A percentile compares a stretch with the other conserved stretches of the same genome.
Evolutionary conservation across 2,888 invertebrate species (phyloP).

Genomic region (Schizaphis graminum): DNA sequence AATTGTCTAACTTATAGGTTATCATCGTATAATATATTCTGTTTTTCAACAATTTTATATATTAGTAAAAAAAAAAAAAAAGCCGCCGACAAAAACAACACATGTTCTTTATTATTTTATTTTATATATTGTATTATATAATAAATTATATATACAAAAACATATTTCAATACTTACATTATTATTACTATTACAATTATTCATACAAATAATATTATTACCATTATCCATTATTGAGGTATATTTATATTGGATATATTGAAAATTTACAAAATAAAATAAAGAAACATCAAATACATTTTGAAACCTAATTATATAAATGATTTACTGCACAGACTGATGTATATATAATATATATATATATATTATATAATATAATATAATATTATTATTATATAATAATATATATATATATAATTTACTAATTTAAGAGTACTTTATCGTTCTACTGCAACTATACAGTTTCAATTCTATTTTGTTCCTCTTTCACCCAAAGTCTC

Average conservation of each 20-base stretch:
- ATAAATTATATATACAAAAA: constrained; percentile 40
- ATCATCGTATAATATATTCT: constrained; percentile 16
- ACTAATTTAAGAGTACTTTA: neutral
- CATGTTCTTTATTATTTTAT: constrained; percentile 46
- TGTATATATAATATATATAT: neutral
- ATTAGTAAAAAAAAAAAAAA: constrained; percentile 33
- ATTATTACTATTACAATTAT: neutral
- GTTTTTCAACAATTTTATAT: constrained; percentile 52
- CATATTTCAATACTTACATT: constrained; percentile 29
- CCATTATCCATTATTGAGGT: neutral
- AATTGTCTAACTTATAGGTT: constrained; percentile 32
- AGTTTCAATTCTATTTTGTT: neutral
- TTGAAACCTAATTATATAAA: neutral
- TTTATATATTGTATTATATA: constrained; percentile 42
- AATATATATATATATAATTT: too few relatives aligned
- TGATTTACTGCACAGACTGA: neutral
- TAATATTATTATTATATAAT: too few relatives aligned
- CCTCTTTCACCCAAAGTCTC: neutral
- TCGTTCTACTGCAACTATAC: neutral
- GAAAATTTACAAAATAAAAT: neutral
- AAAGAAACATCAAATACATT: neutral
- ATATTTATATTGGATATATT: neutral
- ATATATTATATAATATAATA: too few relatives aligned
- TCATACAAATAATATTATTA: constrained; percentile 13
- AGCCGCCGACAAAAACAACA: constrained; percentile 21